phyloP scores from a whole-genome alignment of 1,140 invertebrate genomes.

The Frieseomelitta varia region DNA sequence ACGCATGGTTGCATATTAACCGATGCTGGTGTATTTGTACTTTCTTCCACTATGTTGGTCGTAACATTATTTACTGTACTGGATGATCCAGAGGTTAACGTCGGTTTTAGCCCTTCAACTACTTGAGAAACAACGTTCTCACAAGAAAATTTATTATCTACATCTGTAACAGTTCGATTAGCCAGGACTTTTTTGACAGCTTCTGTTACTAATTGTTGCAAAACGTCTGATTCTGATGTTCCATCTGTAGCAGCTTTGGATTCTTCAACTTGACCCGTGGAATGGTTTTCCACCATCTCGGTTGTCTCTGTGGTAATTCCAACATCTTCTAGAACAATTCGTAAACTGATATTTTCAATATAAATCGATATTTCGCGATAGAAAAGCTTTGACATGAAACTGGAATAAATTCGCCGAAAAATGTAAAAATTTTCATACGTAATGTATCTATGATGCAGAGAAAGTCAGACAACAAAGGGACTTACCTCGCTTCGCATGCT shows the following conservation, averaged over 20 bases:
- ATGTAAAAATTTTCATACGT: too few relatives aligned
- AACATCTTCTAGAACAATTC: constrained; percentile 60
- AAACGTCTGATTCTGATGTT: constrained; percentile 66
- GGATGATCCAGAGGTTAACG: constrained; percentile 65
- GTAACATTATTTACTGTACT: constrained; percentile 33
- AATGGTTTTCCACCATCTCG: constrained; percentile 47
- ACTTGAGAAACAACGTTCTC: constrained; percentile 80
- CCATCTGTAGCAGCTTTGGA: constrained; percentile 27
- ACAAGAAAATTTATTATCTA: constrained; percentile 72
- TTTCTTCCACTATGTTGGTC: constrained; percentile 50
- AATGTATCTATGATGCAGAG: neutral
- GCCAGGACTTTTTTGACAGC: constrained; percentile 82
- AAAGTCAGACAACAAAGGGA: neutral
- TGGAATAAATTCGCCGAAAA: neutral
- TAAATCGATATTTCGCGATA: neutral
- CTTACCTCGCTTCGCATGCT: constrained; percentile 88
- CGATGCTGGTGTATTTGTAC: constrained; percentile 55
- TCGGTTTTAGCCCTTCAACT: constrained; percentile 78
- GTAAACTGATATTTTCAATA: neutral
- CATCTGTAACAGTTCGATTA: constrained; percentile 74
- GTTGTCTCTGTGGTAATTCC: constrained; percentile 45
- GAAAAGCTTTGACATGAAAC: neutral
- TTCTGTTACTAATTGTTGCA: constrained; percentile 81
- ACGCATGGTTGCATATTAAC: constrained; percentile 69
- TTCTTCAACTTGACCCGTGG: constrained; percentile 50